These are phyloP conservation scores for Bombus impatiens DNA, from an alignment of 1,140 invertebrate genomes.

Conservation along the genomic window DNA sequence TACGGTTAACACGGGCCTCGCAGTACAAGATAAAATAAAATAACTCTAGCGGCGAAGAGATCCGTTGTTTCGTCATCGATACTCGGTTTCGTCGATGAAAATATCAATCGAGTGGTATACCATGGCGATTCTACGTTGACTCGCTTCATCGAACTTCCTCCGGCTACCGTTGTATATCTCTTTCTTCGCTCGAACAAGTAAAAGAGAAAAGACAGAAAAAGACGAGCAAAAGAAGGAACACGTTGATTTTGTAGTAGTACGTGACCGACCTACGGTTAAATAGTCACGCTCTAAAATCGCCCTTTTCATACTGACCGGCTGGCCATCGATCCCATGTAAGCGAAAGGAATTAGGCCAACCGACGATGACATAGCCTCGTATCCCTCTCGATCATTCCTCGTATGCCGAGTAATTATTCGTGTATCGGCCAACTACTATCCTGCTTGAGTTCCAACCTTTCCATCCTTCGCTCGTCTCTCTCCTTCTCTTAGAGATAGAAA, in stretches of 20 bases:
- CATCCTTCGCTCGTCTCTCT: not conserved
- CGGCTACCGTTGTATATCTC: constrained; percentile 7
- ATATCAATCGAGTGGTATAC: constrained; percentile 14
- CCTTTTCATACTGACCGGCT: constrained; percentile 43
- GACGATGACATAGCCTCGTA: constrained; percentile 72
- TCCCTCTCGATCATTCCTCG: constrained; percentile 69
- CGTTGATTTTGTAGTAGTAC: constrained; percentile 28
- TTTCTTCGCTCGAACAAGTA: not conserved
- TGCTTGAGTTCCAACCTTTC: not conserved
- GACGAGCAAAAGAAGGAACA: not conserved
- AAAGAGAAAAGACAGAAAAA: not conserved
- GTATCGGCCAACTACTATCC: constrained; percentile 54
- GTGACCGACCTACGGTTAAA: constrained; percentile 25
- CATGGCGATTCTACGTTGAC: too few relatives aligned
- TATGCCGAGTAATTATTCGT: constrained; percentile 73
- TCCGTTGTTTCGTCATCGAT: constrained; percentile 10
- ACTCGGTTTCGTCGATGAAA: constrained; percentile 27
- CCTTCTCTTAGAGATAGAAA: not conserved
- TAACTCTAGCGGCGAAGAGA: constrained; percentile 1
- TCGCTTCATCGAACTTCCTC: not conserved
- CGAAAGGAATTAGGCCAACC: constrained; percentile 76
- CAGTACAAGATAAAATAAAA: constrained; percentile 34
- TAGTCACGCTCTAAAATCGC: constrained; percentile 18
- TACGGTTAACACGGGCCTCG: not conserved
- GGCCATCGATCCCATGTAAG: constrained; percentile 73